phyloP scores from a whole-genome alignment of 2,113 vertebrate genomes.

The Cyanistes caeruleus region DNA sequence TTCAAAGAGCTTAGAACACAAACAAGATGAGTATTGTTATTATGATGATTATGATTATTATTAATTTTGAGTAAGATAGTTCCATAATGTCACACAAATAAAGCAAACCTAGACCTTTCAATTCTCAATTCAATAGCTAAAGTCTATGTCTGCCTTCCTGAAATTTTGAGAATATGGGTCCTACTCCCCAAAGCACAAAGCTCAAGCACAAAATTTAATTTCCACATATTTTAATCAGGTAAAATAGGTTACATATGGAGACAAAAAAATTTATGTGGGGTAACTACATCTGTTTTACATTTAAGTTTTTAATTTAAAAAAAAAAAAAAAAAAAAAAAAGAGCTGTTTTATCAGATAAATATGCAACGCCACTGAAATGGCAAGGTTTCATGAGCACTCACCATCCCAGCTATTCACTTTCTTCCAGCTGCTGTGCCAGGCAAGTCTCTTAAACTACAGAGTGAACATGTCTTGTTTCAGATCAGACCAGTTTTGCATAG shows the following conservation, averaged over 20 bases:
- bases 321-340: neutral
- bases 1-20: neutral
- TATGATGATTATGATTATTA: neutral
- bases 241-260: neutral
- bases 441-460: neutral
- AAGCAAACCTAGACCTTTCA: neutral
- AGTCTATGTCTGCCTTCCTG: neutral
- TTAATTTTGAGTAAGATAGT: neutral
- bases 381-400: neutral
- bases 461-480: neutral
- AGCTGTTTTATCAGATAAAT: neutral
- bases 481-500: neutral
- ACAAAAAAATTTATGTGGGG: neutral
- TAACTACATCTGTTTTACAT: neutral
- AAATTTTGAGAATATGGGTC: neutral
- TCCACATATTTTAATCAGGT: neutral
- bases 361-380: neutral
- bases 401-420: neutral
- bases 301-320: neutral
- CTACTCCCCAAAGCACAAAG: neutral
- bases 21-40: neutral
- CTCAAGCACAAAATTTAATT: neutral
- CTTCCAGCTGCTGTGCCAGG: neutral
- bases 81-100: neutral
- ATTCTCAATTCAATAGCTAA: neutral